Percentiles rank a stretch among this genome's conserved stretches.
phyloP scores from a whole-genome alignment of 1,140 invertebrate genomes.

The Drosophila pectinifera region DNA sequence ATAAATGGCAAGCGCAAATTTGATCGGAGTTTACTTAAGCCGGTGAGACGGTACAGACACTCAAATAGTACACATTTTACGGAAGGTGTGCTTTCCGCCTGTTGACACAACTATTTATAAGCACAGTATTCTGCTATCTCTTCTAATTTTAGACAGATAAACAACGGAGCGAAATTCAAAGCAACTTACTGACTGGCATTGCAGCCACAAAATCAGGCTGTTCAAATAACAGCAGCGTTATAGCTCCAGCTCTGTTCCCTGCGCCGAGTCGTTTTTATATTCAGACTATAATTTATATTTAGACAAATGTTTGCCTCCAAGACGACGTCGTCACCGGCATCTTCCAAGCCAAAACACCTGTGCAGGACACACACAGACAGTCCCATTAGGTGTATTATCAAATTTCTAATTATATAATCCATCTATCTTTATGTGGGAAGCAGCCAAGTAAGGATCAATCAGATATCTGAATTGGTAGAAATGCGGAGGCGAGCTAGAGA shows the following conservation, averaged over 20 bases:
- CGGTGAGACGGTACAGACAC: conserved; percentile 11
- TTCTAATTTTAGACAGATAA: conserved; percentile 75
- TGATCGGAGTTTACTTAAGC: conserved; percentile 15
- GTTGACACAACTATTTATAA: conserved; percentile 79
- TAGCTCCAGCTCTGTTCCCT: conserved; percentile 7
- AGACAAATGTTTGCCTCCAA: conserved; percentile 53
- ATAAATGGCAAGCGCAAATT: conserved; percentile 2
- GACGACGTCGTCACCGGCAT: conserved; percentile 13
- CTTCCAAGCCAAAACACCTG: conserved; percentile 57
- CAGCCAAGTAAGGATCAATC: background rate
- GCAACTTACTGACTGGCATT: conserved; percentile 65
- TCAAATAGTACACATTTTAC: conserved; percentile 52
- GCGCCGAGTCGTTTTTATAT: no score
- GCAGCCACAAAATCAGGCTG: conserved; percentile 69
- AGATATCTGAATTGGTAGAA: background rate
- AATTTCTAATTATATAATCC: conserved; percentile 5
- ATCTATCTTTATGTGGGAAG: background rate
- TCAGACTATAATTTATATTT: conserved; percentile 47
- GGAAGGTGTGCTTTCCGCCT: conserved; percentile 52
- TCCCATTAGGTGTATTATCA: background rate
- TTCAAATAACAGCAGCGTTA: conserved; percentile 57
- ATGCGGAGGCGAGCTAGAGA: background rate
- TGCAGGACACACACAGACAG: conserved; percentile 20
- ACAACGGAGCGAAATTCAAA: conserved; percentile 52
- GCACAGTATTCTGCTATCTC: conserved; percentile 68